These are phyloP conservation scores for Bombycilla garrulus DNA, from an alignment of 2,113 vertebrate species.

Conservation along the genomic window DNA sequence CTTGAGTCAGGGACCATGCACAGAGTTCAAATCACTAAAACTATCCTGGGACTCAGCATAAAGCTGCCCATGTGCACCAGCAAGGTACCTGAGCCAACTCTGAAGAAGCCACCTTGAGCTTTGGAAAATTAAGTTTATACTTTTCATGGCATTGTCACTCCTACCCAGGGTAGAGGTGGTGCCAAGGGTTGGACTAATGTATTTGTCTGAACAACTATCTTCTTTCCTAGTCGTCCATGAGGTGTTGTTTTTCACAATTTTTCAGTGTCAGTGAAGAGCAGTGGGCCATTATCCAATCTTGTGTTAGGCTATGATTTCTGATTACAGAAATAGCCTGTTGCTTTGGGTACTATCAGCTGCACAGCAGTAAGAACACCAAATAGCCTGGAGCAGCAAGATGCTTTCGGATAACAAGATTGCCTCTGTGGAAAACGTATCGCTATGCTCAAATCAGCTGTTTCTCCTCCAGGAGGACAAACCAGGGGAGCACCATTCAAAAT, in stretches of 20 bases:
- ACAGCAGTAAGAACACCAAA: neutral
- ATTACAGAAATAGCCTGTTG: neutral
- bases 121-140: neutral
- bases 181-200: fast-evolving
- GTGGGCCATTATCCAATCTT: neutral
- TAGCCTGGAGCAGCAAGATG: neutral
- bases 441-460: neutral
- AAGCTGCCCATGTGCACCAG: neutral
- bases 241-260: neutral
- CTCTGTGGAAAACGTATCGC: neutral
- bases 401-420: neutral
- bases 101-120: neutral
- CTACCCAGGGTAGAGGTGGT: neutral
- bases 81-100: neutral
- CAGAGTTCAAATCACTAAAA: neutral
- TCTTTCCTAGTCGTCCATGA: neutral
- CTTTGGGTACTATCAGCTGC: neutral
- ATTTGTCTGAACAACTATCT: neutral
- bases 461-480: neutral
- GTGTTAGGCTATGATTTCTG: neutral
- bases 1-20: neutral
- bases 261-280: neutral
- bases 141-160: neutral
- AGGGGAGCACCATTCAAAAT: neutral
- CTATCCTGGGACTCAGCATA: fast-evolving